phyloP scores from a whole-genome alignment of 1,140 invertebrate genomes.

The Oscheius sp. region DNA sequence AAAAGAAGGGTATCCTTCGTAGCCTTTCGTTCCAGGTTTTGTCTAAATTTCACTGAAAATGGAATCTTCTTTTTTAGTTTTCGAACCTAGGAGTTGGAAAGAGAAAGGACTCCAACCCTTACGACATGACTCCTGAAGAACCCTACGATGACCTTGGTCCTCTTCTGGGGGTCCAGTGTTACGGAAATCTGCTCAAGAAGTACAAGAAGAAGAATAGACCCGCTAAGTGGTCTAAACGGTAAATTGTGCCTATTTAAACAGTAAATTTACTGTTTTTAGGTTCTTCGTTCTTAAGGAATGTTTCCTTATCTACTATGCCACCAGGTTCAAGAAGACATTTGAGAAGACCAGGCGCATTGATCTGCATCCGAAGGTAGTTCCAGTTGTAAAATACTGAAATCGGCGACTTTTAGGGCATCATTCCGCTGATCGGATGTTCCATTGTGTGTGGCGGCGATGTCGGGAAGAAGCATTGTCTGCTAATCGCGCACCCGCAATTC shows the following conservation, averaged over 20 bases:
- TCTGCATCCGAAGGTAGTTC: constrained; percentile 43
- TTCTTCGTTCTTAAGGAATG: constrained; percentile 50
- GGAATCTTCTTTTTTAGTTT: constrained; percentile 13
- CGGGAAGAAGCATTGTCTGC: constrained; percentile 45
- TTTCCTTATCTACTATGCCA: constrained; percentile 46
- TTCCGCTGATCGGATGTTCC: constrained; percentile 45
- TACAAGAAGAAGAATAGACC: constrained; percentile 47
- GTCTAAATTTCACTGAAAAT: neutral
- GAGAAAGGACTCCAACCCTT: constrained; percentile 32
- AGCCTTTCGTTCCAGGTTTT: constrained; percentile 42
- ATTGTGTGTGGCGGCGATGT: constrained; percentile 47
- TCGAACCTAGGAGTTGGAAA: constrained; percentile 29
- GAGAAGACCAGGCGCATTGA: constrained; percentile 45
- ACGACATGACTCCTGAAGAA: constrained; percentile 40
- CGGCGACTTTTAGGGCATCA: constrained; percentile 29
- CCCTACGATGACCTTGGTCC: constrained; percentile 30
- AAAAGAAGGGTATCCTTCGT: constrained; percentile 42
- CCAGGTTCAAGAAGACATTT: constrained; percentile 39
- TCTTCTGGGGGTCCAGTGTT: constrained; percentile 37
- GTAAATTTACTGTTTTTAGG: constrained; percentile 20
- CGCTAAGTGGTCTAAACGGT: constrained; percentile 47
- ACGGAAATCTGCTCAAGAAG: constrained; percentile 47
- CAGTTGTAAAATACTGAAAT: neutral
- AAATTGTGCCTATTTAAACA: neutral
- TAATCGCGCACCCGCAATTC: constrained; percentile 45